Percentiles rank a stretch among this genome's conserved stretches.
phyloP scores from a whole-genome alignment of 2,113 vertebrate genomes.

The mouse (Mus musculus) region GRCm39 chr17:70873501-70874000 shows the following conservation, averaged over 20 bases:
- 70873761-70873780: constrained; percentile 2
- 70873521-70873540: background rate
- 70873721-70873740: background rate
- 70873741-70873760: constrained; percentile 19
- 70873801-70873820: constrained; percentile 58
- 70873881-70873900: background rate
- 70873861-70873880: background rate
- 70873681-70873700: background rate
- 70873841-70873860: constrained; percentile 36
- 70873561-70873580: background rate
- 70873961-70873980: constrained; percentile 6
- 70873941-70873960: constrained; percentile 1
- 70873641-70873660: background rate
- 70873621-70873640: background rate
- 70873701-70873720: background rate
- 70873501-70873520: background rate
- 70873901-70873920: background rate
- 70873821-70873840: background rate
- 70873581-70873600: background rate
- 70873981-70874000: background rate
- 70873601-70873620: background rate
- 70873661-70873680: background rate
- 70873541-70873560: background rate
- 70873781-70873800: background rate
- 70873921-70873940: background rate